phyloP scores from a whole-genome alignment of 2,797 vertebrate species.

The Triplophysa bombifrons region DNA sequence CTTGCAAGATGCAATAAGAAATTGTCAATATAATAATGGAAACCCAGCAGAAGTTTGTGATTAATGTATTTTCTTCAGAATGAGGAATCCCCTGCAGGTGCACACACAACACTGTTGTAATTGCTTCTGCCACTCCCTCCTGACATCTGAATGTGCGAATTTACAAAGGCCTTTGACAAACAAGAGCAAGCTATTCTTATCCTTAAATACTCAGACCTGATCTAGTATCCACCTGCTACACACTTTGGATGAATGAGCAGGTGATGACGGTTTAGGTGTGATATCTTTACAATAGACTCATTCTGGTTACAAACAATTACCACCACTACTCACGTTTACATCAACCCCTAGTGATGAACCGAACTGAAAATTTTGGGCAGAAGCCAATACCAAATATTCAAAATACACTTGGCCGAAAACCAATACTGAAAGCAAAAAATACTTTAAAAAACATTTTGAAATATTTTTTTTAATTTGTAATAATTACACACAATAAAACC shows the following conservation, averaged over 20 bases:
- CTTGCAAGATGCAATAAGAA: not conserved
- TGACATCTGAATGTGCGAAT: slow-evolving; percentile 37
- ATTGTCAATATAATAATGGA: not conserved
- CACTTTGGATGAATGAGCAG: not conserved
- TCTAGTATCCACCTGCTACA: not conserved
- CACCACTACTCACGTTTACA: not conserved
- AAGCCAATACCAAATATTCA: no score
- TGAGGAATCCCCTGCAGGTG: slow-evolving; percentile 16
- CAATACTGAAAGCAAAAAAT: no score
- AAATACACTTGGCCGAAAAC: no score
- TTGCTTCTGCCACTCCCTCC: slow-evolving; percentile 54
- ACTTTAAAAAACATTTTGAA: no score
- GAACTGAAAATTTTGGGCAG: no score
- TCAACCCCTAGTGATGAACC: no score
- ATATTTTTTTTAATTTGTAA: no score
- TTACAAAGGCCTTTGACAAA: slow-evolving; percentile 31
- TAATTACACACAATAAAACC: no score
- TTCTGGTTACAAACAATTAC: not conserved
- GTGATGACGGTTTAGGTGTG: not conserved
- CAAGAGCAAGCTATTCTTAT: slow-evolving; percentile 45
- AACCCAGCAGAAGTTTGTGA: not conserved
- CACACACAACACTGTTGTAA: slow-evolving; percentile 8
- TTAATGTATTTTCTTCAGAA: slow-evolving; percentile 6
- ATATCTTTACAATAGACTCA: not conserved
- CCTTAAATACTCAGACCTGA: not conserved